Evolutionary conservation across 2,113 vertebrate species (phyloP).

Genomic region (Malurus alboscapulatus): DNA sequence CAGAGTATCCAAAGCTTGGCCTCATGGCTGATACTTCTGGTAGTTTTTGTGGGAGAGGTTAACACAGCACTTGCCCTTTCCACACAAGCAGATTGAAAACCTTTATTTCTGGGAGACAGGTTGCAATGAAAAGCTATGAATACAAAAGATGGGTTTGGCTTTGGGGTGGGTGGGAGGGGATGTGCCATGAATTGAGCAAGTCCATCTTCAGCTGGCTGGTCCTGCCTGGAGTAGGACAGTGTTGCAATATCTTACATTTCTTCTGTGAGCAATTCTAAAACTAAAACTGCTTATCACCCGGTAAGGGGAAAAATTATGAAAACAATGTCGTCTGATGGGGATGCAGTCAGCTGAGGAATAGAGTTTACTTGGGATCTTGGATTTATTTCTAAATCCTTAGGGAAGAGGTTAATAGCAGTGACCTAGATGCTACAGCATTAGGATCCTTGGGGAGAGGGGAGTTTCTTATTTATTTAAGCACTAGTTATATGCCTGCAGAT

Average conservation of each 20-base stretch:
- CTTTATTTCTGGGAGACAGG: neutral
- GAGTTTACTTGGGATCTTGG: neutral
- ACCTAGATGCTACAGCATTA: neutral
- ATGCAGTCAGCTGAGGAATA: neutral
- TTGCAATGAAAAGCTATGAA: neutral
- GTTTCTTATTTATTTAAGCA: neutral
- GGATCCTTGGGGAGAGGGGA: neutral
- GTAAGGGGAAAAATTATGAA: neutral
- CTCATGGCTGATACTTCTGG: neutral
- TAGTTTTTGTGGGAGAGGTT: neutral
- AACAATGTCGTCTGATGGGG: neutral
- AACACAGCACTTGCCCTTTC: neutral
- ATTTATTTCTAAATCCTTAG: neutral
- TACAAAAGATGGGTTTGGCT: neutral
- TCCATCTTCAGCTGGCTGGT: neutral
- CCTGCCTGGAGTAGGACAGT: neutral
- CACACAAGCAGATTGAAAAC: neutral
- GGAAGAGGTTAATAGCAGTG: neutral
- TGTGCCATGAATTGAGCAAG: neutral
- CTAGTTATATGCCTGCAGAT: neutral
- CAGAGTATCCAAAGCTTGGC: neutral
- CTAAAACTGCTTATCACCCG: neutral
- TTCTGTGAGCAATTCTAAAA: neutral
- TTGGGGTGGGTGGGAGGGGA: neutral
- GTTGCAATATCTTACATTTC: neutral